Base-by-base conservation (phyloP, 2,113 vertebrate species). In the Scomber colias region DNA sequence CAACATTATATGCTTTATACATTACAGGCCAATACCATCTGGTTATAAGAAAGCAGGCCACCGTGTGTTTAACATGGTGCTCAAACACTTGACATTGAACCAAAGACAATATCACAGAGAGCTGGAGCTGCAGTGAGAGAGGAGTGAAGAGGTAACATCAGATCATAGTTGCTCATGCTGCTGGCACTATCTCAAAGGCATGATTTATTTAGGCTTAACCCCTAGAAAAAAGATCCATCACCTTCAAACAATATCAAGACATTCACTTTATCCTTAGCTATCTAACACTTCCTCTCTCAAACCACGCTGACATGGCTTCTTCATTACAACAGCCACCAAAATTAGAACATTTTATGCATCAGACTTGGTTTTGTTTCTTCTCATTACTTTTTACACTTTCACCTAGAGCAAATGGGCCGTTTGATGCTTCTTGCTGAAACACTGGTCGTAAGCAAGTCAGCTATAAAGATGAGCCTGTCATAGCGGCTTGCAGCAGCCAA, bases 21-120 rank as follows among this genome's bases (percentile, higher is more conserved):
- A 72, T 81, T 73, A 68, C 21, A 67, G 60, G 50, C 12, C 75
- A 62, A 30, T 30, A 55, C 48, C 53, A 66, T 82, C 63, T 64
- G 82, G 70, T 75, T 85, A 79, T 69, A 57, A 68, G 79, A 70
- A 71, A 61, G 62, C 59, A 57, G 13, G n/a, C 27, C 27, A 11
- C 40, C 30, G n/a, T 57, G 64, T 73, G 71, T 70, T 53, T 45
- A 71, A 70, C 46, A 30, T 53, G 69, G 68, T 80, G 68, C 71
- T 84, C 71, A 60, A 87, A 72, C 48, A 64, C 69, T 81, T 67
- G 64, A 79, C 75, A 79, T 40, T 60, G 82, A 86, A 74, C 56
- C 55, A 85, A 87, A 87, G 76, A 82, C 72, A 79, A 82, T 74
- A 80, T 68, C 60, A 71, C 13, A 60, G 76, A 80, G 68, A 5